phyloP scores from a whole-genome alignment of 1,140 invertebrate species.

The Pentalonia nigronervosa region DNA sequence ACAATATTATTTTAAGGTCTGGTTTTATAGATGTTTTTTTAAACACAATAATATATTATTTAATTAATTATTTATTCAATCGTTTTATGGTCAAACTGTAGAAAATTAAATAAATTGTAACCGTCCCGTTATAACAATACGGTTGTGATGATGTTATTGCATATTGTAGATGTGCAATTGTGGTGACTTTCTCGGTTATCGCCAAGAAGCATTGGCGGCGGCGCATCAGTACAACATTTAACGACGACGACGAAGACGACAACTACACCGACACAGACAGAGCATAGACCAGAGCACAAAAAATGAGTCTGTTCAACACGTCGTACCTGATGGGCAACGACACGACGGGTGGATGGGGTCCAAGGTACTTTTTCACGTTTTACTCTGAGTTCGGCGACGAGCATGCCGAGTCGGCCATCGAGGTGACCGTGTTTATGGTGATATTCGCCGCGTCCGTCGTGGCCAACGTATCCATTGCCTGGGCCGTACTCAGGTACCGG shows the following conservation, averaged over 20 bases:
- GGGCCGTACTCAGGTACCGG: conserved; percentile 67
- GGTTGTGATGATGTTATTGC: not conserved
- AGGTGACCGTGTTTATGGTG: conserved; percentile 64
- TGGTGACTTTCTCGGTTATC: not conserved
- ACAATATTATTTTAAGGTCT: too few species aligned
- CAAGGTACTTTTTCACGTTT: conserved; percentile 67
- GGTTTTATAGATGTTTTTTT: not conserved
- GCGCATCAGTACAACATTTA: too few species aligned
- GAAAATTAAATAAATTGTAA: not conserved
- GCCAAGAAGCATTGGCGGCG: not conserved
- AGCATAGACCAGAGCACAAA: not conserved
- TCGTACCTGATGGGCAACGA: conserved; percentile 64
- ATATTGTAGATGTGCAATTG: not conserved
- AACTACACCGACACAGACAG: too few species aligned
- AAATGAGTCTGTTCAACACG: conserved; percentile 61
- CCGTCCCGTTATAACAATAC: not conserved
- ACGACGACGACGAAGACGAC: not conserved
- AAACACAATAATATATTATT: not conserved
- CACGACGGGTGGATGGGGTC: conserved; percentile 64
- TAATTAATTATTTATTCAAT: not conserved
- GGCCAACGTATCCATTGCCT: conserved; percentile 65
- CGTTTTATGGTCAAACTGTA: not conserved
- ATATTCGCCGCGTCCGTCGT: conserved; percentile 65
- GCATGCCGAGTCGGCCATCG: conserved; percentile 61
- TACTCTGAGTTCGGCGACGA: conserved; percentile 67